A percentile compares a stretch with the other conserved stretches of the same genome.
These are phyloP conservation scores for Bambusicola thoracicus DNA, from an alignment of 2,113 vertebrate species.

Conservation along the genomic window DNA sequence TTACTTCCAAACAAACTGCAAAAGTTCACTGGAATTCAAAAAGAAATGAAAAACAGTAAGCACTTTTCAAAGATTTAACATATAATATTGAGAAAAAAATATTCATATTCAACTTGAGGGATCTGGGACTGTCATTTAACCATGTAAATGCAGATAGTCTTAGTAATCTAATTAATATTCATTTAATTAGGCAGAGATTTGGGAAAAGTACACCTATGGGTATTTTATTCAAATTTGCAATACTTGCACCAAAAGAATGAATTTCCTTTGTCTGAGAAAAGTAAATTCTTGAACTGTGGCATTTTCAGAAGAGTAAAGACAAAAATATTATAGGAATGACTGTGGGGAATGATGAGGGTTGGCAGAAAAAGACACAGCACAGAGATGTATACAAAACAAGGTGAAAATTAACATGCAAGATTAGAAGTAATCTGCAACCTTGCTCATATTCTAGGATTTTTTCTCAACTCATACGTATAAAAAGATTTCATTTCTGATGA, in stretches of 20 bases:
- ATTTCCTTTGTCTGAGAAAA: background rate
- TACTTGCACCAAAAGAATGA: background rate
- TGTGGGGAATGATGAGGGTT: fast-evolving
- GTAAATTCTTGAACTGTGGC: background rate
- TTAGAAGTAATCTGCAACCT: background rate
- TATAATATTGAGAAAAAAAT: background rate
- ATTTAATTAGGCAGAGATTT: background rate
- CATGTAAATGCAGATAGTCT: background rate
- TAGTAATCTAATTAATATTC: background rate
- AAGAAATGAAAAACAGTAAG: background rate
- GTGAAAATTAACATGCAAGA: background rate
- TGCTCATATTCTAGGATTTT: background rate
- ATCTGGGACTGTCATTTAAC: background rate
- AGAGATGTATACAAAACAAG: background rate
- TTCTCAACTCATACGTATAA: background rate
- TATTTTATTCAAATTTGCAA: background rate
- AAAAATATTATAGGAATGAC: background rate
- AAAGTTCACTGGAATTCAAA: background rate
- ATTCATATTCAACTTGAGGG: background rate
- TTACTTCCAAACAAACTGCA: background rate
- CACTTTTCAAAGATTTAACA: background rate
- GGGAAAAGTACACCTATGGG: background rate
- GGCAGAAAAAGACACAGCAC: background rate
- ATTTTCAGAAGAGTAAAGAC: background rate
- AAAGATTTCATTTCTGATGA: background rate